These are phyloP conservation scores for Myoxocephalus aenaeus DNA, from an alignment of 2,797 vertebrate species.

Conservation along the genomic window DNA sequence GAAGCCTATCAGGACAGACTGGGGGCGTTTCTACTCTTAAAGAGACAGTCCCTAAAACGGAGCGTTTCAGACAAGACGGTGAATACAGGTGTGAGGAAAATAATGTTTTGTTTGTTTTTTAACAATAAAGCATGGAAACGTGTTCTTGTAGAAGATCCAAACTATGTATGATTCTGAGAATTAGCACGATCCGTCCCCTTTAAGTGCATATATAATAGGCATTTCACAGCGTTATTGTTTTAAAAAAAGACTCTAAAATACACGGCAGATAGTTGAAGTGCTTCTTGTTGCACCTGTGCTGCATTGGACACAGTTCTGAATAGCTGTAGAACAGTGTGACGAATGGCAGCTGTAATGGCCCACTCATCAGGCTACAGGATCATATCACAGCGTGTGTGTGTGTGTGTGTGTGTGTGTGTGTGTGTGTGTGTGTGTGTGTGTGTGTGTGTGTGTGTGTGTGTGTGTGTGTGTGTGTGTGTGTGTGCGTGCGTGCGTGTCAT, in stretches of 20 bases:
- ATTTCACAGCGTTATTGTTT: background rate
- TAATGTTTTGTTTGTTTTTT: too few relatives aligned
- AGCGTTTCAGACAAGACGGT: too few relatives aligned
- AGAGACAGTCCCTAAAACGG: too few relatives aligned
- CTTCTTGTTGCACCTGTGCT: conserved; percentile 4
- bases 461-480: too few relatives aligned
- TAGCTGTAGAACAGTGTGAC: background rate
- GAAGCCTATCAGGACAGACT: too few relatives aligned
- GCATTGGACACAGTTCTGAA: background rate
- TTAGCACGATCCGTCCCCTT: background rate
- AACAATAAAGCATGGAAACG: background rate
- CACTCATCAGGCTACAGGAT: conserved; percentile 36
- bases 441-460: background rate
- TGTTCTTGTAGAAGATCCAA: background rate
- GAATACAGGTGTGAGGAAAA: too few relatives aligned
- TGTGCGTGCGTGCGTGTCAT: too few relatives aligned
- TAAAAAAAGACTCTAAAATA: background rate
- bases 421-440: too few relatives aligned
- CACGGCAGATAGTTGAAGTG: background rate
- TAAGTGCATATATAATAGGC: background rate
- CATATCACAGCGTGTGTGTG: conserved; percentile 23
- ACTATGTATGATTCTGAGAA: background rate
- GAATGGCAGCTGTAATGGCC: conserved; percentile 18
- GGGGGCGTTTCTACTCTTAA: too few relatives aligned
- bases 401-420: too few relatives aligned